Evolutionary conservation across 2,797 vertebrate genomes (phyloP).

Genomic region (Acanthopagrus latus): DNA sequence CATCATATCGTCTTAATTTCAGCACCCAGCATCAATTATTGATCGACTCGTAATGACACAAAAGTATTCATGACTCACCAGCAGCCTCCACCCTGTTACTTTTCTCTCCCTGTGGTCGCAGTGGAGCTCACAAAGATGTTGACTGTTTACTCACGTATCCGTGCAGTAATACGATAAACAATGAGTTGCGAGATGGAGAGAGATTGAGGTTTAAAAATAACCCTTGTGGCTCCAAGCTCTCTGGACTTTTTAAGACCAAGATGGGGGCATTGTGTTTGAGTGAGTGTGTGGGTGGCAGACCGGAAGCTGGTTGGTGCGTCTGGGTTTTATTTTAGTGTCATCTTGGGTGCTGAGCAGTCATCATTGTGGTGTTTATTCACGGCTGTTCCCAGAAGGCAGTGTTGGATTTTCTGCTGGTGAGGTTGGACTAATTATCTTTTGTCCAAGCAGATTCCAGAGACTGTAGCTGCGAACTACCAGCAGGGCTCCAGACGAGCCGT

Average conservation of each 20-base stretch:
- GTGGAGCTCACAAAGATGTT: conserved; percentile 35
- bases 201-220: conserved; percentile 75
- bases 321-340: conserved; percentile 62
- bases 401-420: background rate
- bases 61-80: conserved; percentile 47
- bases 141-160: conserved; percentile 52
- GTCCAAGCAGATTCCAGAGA: conserved; percentile 6
- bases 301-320: conserved; percentile 46
- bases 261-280: conserved; percentile 44
- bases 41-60: conserved; percentile 49
- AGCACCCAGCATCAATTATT: conserved; percentile 58
- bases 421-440: conserved; percentile 9
- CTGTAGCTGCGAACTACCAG: background rate
- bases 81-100: conserved; percentile 24
- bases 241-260: conserved; percentile 50
- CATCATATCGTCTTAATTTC: conserved; percentile 55
- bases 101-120: conserved; percentile 15
- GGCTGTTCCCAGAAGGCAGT: conserved; percentile 40
- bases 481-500: too few relatives aligned
- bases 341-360: conserved; percentile 32
- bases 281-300: conserved; percentile 43
- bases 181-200: conserved; percentile 61
- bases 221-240: background rate
- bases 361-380: conserved; percentile 16
- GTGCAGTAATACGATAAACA: conserved; percentile 63